Percentiles rank a stretch among this genome's conserved stretches.
Conservation (phyloP, 2,888 invertebrate genomes). For the Volucella zonaria region DNA sequence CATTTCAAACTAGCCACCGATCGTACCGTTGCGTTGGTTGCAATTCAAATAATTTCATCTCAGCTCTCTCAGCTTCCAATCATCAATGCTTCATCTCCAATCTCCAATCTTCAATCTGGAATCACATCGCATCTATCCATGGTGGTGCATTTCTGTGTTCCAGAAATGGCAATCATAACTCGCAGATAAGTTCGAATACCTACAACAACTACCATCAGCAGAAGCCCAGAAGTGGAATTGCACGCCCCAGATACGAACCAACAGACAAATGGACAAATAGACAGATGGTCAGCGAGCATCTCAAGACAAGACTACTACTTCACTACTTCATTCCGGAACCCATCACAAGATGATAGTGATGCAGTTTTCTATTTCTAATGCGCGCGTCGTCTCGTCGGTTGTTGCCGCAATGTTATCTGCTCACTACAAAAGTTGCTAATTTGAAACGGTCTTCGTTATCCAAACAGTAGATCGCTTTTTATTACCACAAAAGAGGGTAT, state of each 20-base stretch:
- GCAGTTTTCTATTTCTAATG: conserved; percentile 49
- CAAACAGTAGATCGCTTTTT: conserved; percentile 72
- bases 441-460: conserved; percentile 72
- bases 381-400: conserved; percentile 12
- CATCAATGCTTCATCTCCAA: conserved; percentile 7
- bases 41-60: background rate
- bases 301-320: conserved; percentile 54
- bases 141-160: conserved; percentile 51
- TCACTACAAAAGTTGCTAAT: conserved; percentile 65
- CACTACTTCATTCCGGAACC: conserved; percentile 56
- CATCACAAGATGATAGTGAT: conserved; percentile 13
- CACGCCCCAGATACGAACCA: conserved; percentile 54
- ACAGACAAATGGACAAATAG: too few species aligned
- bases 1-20: conserved; percentile 22
- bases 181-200: conserved; percentile 19
- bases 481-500: conserved; percentile 42
- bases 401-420: conserved; percentile 60
- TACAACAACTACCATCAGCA: too few species aligned
- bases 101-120: background rate
- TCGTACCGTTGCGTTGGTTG: background rate
- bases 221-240: conserved; percentile 17
- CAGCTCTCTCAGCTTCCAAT: conserved; percentile 1
- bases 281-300: background rate
- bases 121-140: conserved; percentile 39
- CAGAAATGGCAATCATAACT: conserved; percentile 64